Evolutionary conservation across 2,797 vertebrate genomes (phyloP), one percentile per base, ranked within the genome.

Genomic region (Cheirogaleus major): DNA sequence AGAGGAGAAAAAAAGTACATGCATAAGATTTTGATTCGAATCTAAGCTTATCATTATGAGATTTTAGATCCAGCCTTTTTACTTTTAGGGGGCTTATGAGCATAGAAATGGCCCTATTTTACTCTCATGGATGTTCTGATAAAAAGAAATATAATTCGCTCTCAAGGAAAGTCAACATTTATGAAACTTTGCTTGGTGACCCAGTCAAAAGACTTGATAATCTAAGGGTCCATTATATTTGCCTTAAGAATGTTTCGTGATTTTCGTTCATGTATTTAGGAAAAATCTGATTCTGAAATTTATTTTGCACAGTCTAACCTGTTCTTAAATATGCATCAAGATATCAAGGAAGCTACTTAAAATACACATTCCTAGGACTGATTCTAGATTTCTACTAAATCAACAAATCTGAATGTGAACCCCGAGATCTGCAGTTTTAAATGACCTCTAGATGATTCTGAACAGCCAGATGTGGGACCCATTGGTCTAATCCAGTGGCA

Each of bases 351-450:
- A 79, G 38, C 27, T 70, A 79, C 48, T 81, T 91, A 57, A 95
- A 88, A 83, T 79, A 83, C 22, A 81, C 30, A 52, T 94, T 91
- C 5, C 45, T 89, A 45, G 48, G 25, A 14, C 10, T 4, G 7
- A 12, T 12, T 88, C 18, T 89, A 70, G 55, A 89, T 91, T 91
- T 93, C 70, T 83, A 75, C 57, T 75, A 72, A 93, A 57, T 89
- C 57, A 83, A 22, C 14, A 92, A 61, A 67, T 84, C 48, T 32
- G 65, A 72, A 78, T 63, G 6, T 67, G 18, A 52, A 10, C 7
- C 27, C 57, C 13, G 23, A 81, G 13, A 55, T 76, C 43, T 63
- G 7, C 55, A 55, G 82, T 41, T 82, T 89, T 70, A 72, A 87
- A 22, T 52, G 20, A 80, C n/a, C 22, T 23, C 2, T 63, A 32